Conservation (phyloP, 2,113 vertebrate genomes). For the Heptranchias perlo region DNA sequence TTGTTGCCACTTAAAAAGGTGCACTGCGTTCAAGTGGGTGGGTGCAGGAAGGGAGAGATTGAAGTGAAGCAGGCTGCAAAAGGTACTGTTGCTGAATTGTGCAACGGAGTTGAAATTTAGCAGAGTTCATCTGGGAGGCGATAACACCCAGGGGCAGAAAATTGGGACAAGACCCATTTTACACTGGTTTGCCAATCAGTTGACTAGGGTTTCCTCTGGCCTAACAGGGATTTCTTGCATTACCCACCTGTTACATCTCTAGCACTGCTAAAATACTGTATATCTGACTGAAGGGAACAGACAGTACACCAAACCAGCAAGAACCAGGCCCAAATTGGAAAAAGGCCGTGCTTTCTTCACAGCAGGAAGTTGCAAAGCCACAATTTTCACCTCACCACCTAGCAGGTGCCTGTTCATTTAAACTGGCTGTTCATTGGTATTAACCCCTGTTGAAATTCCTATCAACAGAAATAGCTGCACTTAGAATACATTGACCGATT, state of each 20-base stretch:
- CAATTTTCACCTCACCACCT: background rate
- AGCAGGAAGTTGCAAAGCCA: background rate
- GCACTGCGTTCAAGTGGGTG: background rate
- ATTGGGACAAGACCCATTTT: background rate
- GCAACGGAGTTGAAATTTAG: background rate
- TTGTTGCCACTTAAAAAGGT: background rate
- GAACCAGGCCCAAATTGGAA: background rate
- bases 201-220: background rate
- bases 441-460: too few species aligned
- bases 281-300: background rate
- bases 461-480: background rate
- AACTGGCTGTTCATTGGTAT: too few species aligned
- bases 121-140: background rate
- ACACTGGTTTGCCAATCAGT: background rate
- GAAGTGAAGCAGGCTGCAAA: background rate
- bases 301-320: background rate
- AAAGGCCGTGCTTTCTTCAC: too few species aligned
- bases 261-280: background rate
- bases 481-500: background rate
- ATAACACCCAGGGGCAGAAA: background rate
- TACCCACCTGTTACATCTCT: background rate
- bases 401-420: background rate
- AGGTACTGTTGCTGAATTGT: background rate
- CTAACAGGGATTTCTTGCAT: background rate
- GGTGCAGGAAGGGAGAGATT: too few species aligned